Conservation (phyloP, 2,797 vertebrate species). For the Geotrypetes seraphini region DNA sequence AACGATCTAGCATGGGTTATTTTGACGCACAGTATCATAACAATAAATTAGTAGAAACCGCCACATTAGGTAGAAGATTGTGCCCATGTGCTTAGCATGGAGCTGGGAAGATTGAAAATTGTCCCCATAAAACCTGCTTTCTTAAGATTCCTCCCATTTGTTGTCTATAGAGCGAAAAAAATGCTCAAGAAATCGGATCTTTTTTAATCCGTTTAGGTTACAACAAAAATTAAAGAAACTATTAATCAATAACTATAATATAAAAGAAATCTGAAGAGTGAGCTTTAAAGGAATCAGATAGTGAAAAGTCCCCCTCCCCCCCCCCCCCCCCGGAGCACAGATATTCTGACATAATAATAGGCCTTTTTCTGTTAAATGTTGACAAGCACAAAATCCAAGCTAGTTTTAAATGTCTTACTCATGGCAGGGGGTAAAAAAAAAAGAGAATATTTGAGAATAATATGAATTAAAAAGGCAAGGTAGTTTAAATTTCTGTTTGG, state of each 20-base stretch:
- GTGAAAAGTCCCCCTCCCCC: neutral
- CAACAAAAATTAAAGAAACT: neutral
- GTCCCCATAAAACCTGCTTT: too few species aligned
- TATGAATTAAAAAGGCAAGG: constrained; percentile 63
- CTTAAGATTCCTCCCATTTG: too few species aligned
- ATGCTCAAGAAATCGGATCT: neutral
- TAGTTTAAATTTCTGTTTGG: constrained; percentile 69
- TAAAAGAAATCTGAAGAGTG: neutral
- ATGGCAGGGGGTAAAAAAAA: constrained; percentile 38
- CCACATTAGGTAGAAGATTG: too few species aligned
- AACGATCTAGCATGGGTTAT: too few species aligned
- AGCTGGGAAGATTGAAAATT: too few species aligned
- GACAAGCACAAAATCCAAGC: constrained; percentile 25
- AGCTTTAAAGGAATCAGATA: neutral
- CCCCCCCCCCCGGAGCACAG: constrained; percentile 9
- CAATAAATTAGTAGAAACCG: too few species aligned
- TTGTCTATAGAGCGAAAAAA: too few species aligned
- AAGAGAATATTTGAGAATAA: constrained; percentile 56
- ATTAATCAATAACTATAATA: neutral
- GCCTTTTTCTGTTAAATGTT: constrained; percentile 24
- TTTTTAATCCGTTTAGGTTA: neutral
- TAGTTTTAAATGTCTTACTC: constrained; percentile 42
- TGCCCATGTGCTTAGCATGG: too few species aligned
- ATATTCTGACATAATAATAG: constrained; percentile 24
- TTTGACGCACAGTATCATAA: too few species aligned